These are phyloP conservation scores for Steatocranus sp. DNA, from an alignment of 2,797 vertebrate genomes.

Conservation along the genomic window DNA sequence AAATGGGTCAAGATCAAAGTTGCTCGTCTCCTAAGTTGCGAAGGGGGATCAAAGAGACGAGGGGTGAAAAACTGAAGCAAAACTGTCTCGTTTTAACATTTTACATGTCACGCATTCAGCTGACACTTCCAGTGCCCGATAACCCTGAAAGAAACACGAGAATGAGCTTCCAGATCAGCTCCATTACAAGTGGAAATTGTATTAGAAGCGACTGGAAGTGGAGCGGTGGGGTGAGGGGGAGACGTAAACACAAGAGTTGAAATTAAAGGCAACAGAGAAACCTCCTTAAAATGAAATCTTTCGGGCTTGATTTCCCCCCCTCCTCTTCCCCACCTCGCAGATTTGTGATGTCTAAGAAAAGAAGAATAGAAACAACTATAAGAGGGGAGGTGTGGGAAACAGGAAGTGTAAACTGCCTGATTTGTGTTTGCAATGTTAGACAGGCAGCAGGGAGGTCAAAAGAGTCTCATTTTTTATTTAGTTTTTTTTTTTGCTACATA, in stretches of 20 bases:
- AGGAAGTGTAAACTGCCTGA: neutral
- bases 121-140: conserved; percentile 36
- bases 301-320: neutral
- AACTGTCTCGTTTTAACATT: conserved; percentile 28
- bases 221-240: neutral
- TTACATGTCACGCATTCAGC: conserved; percentile 22
- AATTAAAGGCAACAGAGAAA: neutral
- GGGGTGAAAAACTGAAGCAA: conserved; percentile 11
- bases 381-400: neutral
- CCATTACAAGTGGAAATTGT: neutral
- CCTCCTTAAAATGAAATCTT: neutral
- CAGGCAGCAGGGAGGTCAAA: neutral
- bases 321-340: neutral
- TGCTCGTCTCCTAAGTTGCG: conserved; percentile 26
- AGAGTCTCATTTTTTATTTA: neutral
- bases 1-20: conserved; percentile 72
- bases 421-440: neutral
- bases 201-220: conserved; percentile 17
- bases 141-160: neutral
- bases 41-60: conserved; percentile 49
- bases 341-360: neutral
- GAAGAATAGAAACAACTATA: neutral
- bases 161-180: neutral
- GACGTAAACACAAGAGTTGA: conserved; percentile 27
- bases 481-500: neutral